Conservation (phyloP, 2,113 vertebrate genomes). For the Myrmecophaga tridactyla region DNA sequence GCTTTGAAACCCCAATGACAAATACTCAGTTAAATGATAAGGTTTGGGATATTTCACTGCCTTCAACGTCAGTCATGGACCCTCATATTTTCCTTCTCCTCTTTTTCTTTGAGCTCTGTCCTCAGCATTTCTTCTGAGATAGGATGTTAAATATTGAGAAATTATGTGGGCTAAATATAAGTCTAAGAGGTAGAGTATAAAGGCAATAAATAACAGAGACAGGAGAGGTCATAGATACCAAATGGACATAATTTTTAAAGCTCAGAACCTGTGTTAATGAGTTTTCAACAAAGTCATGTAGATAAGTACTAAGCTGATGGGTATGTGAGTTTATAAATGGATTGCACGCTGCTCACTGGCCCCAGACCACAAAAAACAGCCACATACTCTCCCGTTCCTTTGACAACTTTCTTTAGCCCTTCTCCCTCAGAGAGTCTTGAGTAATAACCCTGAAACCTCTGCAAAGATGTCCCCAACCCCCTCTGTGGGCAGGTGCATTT, state of each 20-base stretch:
- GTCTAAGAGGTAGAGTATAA: not conserved
- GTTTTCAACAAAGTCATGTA: conserved; percentile 36
- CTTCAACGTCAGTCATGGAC: not conserved
- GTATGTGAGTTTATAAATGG: not conserved
- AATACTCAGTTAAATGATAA: not conserved
- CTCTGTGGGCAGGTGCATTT: conserved; percentile 6
- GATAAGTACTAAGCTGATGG: not conserved
- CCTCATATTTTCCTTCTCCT: not conserved
- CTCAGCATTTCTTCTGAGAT: not conserved
- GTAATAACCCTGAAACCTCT: not conserved
- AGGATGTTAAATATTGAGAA: not conserved
- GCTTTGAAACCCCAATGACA: not conserved
- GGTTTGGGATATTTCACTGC: not conserved
- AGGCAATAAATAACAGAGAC: not conserved
- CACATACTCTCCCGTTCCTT: not conserved
- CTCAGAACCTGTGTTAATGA: not conserved
- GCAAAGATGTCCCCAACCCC: not conserved
- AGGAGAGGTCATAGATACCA: not conserved
- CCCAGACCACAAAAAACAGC: not conserved
- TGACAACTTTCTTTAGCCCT: not conserved
- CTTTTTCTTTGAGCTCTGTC: not conserved
- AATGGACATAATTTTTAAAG: conserved; percentile 38
- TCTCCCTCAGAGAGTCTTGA: not conserved
- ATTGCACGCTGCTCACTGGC: not conserved
- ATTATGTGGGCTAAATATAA: not conserved